Conservation (phyloP, 2,113 vertebrate genomes). For the Oostethus manadensis region DNA sequence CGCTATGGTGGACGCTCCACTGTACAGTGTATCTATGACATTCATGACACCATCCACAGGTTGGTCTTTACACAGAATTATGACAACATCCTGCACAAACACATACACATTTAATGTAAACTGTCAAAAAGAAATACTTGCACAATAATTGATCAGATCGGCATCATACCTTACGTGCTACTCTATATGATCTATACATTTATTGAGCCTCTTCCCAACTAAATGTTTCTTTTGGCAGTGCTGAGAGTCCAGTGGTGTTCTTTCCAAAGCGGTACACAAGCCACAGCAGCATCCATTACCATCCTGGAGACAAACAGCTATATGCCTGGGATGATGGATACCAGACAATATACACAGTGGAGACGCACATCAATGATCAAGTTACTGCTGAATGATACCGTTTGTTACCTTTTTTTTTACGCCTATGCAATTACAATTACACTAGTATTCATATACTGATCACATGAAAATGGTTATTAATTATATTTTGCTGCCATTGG, state of each 20-base stretch:
- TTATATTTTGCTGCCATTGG: constrained; percentile 38
- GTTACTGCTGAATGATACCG: constrained; percentile 10
- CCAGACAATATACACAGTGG: constrained; percentile 87
- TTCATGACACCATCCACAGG: constrained; percentile 71
- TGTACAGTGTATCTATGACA: constrained; percentile 84
- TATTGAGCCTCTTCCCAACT: background rate
- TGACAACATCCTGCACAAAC: background rate
- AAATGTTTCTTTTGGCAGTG: constrained; percentile 13
- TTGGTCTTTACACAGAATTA: constrained; percentile 9
- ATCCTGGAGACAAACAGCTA: constrained; percentile 82
- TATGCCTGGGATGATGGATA: constrained; percentile 92
- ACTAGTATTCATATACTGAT: background rate
- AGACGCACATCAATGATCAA: constrained; percentile 47
- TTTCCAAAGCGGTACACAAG: constrained; percentile 83
- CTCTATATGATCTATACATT: background rate
- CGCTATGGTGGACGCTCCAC: constrained; percentile 78
- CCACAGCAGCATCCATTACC: constrained; percentile 85
- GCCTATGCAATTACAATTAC: background rate
- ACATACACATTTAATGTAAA: background rate
- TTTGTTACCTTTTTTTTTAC: background rate
- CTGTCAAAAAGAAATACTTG: background rate
- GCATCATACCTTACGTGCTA: background rate
- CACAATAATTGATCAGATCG: background rate
- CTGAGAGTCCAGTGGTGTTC: constrained; percentile 69
- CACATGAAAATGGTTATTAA: background rate